phyloP scores from a whole-genome alignment of 2,797 vertebrate genomes.

The Petrocephalus sullivani region DNA sequence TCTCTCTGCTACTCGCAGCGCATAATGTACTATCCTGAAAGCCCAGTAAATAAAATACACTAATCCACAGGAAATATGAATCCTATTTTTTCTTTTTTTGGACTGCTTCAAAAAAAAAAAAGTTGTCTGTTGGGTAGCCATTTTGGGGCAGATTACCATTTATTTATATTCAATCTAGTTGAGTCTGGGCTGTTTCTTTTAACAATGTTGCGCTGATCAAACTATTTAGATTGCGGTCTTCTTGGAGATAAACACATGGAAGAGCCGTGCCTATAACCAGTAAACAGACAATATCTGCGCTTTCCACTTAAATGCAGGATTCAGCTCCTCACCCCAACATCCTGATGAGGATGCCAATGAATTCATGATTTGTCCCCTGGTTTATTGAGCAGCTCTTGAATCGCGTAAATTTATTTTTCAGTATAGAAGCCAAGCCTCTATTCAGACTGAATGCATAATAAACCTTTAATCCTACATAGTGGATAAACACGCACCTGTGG shows the following conservation, averaged over 20 bases:
- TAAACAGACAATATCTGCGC: background rate
- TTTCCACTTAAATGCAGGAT: background rate
- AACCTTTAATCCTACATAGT: background rate
- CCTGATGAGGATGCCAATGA: background rate
- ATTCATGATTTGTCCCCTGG: background rate
- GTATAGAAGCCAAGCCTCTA: background rate
- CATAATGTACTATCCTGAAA: background rate
- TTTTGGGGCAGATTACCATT: background rate
- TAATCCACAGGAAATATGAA: conserved; percentile 2
- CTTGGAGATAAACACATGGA: background rate
- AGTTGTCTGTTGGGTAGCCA: background rate
- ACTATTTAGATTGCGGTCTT: background rate
- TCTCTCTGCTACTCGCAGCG: background rate
- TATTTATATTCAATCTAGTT: conserved; percentile 3
- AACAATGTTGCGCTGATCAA: background rate
- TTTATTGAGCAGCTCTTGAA: background rate
- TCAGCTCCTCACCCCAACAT: background rate
- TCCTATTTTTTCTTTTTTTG: background rate
- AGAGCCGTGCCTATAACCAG: background rate
- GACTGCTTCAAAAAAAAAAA: background rate
- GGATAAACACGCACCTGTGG: background rate
- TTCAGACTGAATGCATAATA: background rate
- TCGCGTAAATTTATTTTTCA: background rate
- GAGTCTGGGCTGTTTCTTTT: background rate
- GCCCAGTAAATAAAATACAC: background rate